Evolutionary conservation across 2,888 invertebrate genomes (phyloP), one percentile per base, ranked within the genome.

Genomic region (Cyclophora albipunctata): DNA sequence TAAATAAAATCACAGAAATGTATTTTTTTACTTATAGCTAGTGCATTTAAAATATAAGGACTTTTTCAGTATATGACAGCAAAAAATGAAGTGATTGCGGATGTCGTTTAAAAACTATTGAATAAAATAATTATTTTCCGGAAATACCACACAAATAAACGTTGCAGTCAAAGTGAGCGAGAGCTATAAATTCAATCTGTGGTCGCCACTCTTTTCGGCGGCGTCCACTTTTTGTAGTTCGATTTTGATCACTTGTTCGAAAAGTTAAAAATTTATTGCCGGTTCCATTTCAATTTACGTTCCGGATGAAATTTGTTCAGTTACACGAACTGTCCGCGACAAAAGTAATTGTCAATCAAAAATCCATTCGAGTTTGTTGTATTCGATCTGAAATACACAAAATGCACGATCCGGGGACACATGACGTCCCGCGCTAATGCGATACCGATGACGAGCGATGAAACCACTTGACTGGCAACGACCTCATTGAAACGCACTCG

Each of bases 181-280:
- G 67, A 68, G 72, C 78, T 70, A 84, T 86, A 85, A 85, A 86
- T 86, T 80, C 70, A 76, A 78, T 81, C 77, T 75, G 84, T 62
- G 86, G 86, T 81, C 69, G 67, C 61, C 63, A 69, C 78, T 78
- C 74, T 81, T 80, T 77, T 78, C 76, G 65, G 62, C 66, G 63
- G 61, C 67, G 73, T 62, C 70, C 71, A 77, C 71, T 84, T 85
- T 84, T 84, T 81, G 73, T 80, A 84, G 80, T 81, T 79, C 75
- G 71, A 78, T 81, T 81, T 79, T 78, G 83, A 86, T 85, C 81
- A 81, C 82, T 82, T 78, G 80, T 78, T 81, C 70, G 71, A 72
- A 82, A 84, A 84, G 84, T 86, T 81, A 69, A 80, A 77, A 84
- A 85, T 84, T 83, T 84, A 85, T 82, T 71, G 76, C 69, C 71